phyloP scores from a whole-genome alignment of 2,113 vertebrate species.

The Odocoileus virginianus region DNA sequence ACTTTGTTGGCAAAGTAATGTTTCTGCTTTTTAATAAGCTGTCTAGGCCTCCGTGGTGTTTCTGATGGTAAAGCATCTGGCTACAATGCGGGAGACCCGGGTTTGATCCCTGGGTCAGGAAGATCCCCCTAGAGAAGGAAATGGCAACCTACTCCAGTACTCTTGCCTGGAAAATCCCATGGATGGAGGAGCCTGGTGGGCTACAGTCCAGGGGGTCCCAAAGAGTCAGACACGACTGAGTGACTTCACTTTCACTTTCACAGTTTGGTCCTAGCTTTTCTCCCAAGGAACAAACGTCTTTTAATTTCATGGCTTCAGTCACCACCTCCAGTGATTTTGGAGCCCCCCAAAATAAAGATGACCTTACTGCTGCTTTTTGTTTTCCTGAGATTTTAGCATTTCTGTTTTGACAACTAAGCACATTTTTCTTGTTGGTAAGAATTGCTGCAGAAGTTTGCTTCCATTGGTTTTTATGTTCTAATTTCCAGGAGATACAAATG shows the following conservation, averaged over 20 bases:
- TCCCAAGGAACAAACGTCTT: background rate
- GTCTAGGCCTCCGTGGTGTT: background rate
- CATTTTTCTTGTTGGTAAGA: background rate
- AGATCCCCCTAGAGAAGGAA: background rate
- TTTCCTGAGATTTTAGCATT: background rate
- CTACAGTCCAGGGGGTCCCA: background rate
- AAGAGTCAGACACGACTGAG: background rate
- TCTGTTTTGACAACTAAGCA: background rate
- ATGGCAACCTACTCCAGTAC: background rate
- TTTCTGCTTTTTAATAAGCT: background rate
- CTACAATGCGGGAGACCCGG: accelerated
- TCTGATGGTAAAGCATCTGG: background rate
- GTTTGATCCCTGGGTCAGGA: background rate
- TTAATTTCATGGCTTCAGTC: background rate
- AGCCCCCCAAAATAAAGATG: background rate
- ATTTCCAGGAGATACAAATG: background rate
- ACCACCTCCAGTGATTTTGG: background rate
- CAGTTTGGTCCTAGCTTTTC: background rate
- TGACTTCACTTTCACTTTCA: background rate
- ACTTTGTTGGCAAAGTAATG: background rate
- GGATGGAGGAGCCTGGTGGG: background rate
- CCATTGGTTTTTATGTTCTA: background rate
- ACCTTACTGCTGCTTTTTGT: background rate
- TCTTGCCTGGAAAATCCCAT: background rate
- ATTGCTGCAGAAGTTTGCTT: background rate